Evolutionary conservation across 2,888 invertebrate genomes (phyloP).

Genomic region (Torymus texanus): DNA sequence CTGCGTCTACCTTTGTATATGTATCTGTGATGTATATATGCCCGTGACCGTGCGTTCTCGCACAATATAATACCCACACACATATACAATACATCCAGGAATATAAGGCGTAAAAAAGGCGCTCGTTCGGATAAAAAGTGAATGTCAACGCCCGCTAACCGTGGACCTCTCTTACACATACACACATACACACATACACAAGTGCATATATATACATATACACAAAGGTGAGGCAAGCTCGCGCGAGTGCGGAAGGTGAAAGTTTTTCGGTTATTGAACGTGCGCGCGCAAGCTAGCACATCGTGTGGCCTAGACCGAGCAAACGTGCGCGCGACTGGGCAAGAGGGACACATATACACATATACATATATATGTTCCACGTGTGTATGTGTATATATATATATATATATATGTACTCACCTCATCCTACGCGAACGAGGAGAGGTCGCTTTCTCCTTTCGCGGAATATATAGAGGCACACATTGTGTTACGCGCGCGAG

Average conservation of each 20-base stretch:
- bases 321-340: constrained; percentile 45
- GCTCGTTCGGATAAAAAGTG: constrained; percentile 33
- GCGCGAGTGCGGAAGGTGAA: constrained; percentile 65
- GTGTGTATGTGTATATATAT: no score
- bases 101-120: neutral
- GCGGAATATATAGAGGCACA: neutral
- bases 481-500: neutral
- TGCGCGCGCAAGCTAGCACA: constrained; percentile 13
- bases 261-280: constrained; percentile 70
- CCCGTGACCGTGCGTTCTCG: no score
- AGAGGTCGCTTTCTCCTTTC: constrained; percentile 25
- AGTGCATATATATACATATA: neutral
- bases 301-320: constrained; percentile 69
- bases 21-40: no score
- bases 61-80: no score
- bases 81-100: no score
- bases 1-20: no score
- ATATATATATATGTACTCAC: no score
- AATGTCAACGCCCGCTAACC: constrained; percentile 54
- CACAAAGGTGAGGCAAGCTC: neutral
- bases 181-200: neutral
- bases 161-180: constrained; percentile 33
- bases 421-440: no score
- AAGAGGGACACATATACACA: no score
- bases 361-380: no score